Evolutionary conservation across 2,113 vertebrate species (phyloP).

Genomic region (Bos javanicus): DNA sequence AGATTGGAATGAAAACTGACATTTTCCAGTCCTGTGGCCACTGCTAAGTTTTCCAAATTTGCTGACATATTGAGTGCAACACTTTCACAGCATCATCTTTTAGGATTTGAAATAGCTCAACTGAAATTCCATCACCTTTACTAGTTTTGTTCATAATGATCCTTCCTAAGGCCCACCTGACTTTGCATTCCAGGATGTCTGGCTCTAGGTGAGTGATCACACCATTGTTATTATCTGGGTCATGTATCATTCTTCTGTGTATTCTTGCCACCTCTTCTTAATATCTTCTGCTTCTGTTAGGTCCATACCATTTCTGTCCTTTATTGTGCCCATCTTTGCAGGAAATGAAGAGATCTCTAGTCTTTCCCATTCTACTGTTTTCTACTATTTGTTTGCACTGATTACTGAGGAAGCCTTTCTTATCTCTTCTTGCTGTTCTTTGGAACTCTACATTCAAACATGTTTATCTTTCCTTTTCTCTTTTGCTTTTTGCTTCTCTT

Average conservation of each 20-base stretch:
- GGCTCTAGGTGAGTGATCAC: not conserved
- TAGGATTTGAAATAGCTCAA: not conserved
- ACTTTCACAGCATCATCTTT: not conserved
- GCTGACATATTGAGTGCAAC: not conserved
- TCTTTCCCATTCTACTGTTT: not conserved
- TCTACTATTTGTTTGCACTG: not conserved
- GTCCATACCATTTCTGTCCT: not conserved
- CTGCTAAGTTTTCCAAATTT: fast-evolving
- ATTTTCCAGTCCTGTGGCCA: not conserved
- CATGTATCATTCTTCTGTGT: not conserved
- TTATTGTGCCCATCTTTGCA: not conserved
- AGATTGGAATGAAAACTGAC: not conserved
- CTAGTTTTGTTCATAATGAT: not conserved
- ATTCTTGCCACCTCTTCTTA: not conserved
- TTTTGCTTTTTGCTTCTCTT: not conserved
- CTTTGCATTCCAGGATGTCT: not conserved
- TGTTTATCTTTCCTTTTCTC: not conserved
- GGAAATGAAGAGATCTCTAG: not conserved
- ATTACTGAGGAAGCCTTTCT: not conserved
- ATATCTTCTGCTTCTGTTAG: not conserved
- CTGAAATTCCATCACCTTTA: not conserved
- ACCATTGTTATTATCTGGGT: not conserved
- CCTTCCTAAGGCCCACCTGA: not conserved
- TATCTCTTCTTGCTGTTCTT: not conserved
- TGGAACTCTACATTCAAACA: not conserved